Evolutionary conservation across 1,140 invertebrate species (phyloP), one percentile per base, ranked within the genome.

Genomic region (Nephila pilipes): DNA sequence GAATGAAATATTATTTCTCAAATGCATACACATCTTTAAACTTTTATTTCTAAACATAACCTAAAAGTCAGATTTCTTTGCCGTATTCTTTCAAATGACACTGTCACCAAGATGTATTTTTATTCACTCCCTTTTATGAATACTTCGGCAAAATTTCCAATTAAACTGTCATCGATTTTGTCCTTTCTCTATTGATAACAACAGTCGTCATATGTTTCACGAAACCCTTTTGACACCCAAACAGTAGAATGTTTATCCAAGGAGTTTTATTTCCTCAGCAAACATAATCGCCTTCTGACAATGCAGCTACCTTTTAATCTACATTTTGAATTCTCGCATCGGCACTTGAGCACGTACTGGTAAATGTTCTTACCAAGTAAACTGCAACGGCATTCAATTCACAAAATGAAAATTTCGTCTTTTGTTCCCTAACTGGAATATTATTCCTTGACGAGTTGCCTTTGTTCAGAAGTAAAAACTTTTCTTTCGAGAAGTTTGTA

Each of bases 131-230:
- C 16, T 36, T 75, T 36, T 20, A 3, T 6, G 5, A 16, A 36
- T 36, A 36, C 5, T 75, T 75, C 14, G 25, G 16, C n/a, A n/a
- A 12, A 18, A 36, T 14, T 75, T 32, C 32, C 32, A 75, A 75
- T 75, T 75, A 36, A 75, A 75, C 14, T 75, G 69, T 75, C 69
- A 29, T 75, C 69, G 32, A 75, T 75, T 75, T 25, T 75, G 69
- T 32, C 32, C 29, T 32, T 36, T 75, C 69, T 75, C 29, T 36
- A 14, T 20, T 14, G 16, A 36, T 75, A 32, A 36, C 69, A 75
- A 75, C 69, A 36, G 29, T 29, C 16, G 32, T 20, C 69, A 75
- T 36, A 75, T 3, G 6, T 75, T 75, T 14, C 29, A 3, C 16
- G 69, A 75, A 75, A 36, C 29, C 32, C 20, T 75, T 36, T 75